Evolutionary conservation across 2,113 vertebrate genomes (phyloP).

Genomic region (Dipodomys stephensi): DNA sequence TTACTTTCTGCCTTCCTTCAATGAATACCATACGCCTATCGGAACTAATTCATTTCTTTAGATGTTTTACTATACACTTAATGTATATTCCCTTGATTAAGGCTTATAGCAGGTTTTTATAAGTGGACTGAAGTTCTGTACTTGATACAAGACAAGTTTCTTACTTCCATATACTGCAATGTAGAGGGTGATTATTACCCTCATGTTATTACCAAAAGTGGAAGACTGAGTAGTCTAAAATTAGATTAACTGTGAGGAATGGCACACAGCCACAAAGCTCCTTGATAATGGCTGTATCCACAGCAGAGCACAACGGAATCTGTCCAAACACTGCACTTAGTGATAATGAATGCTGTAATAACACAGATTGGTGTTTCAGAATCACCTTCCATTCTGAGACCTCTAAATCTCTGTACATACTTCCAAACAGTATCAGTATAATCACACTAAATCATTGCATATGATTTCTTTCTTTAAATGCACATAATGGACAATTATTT

Average conservation of each 20-base stretch:
- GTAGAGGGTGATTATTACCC: neutral
- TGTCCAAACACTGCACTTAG: neutral
- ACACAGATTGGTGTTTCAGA: neutral
- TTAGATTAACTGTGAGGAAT: constrained; percentile 41
- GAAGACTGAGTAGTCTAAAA: neutral
- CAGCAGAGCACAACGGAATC: neutral
- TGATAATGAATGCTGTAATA: neutral
- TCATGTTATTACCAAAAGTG: neutral
- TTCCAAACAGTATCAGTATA: neutral
- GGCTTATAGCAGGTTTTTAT: neutral
- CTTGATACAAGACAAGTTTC: neutral
- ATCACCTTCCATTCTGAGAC: neutral
- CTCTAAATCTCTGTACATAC: neutral
- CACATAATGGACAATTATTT: no score
- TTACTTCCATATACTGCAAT: neutral
- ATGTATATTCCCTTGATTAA: neutral
- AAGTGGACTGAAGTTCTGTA: neutral
- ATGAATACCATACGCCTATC: neutral
- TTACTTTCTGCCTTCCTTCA: neutral
- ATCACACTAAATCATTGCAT: neutral
- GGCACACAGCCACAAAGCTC: neutral
- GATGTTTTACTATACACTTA: neutral
- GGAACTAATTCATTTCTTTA: neutral
- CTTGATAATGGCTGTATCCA: neutral
- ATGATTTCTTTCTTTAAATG: no score